A percentile compares a stretch with the other conserved stretches of the same genome.
These are phyloP conservation scores for Menura novaehollandiae DNA, from an alignment of 2,113 vertebrate species.

Conservation along the genomic window DNA sequence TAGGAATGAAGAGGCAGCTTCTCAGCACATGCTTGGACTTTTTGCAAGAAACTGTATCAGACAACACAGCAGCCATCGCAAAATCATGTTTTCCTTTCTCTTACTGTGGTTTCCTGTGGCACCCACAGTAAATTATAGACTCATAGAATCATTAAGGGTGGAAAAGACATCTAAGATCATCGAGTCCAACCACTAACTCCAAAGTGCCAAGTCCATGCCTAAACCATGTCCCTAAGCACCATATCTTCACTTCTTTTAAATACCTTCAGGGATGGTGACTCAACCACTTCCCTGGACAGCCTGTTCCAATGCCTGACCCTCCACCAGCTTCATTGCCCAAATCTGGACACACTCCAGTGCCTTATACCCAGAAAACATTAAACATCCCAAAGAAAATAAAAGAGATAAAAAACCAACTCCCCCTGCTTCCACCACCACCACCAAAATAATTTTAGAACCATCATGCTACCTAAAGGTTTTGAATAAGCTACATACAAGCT, in stretches of 20 bases:
- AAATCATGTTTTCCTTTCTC: not conserved
- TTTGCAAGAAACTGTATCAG: not conserved
- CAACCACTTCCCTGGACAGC: not conserved
- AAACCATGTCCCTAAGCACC: not conserved
- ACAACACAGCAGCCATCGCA: not conserved
- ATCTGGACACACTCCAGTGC: not conserved
- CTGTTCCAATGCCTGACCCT: not conserved
- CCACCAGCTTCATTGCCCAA: not conserved
- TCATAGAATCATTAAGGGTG: not conserved
- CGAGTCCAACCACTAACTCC: not conserved
- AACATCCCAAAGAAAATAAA: not conserved
- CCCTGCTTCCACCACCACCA: not conserved
- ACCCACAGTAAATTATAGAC: not conserved
- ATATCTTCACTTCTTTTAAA: not conserved
- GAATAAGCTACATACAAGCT: not conserved
- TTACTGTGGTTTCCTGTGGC: not conserved
- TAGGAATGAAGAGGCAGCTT: not conserved
- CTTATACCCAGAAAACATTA: not conserved
- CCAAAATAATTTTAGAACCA: not conserved
- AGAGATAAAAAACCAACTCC: fast-evolving
- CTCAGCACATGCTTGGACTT: not conserved
- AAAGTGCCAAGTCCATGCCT: not conserved
- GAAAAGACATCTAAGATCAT: not conserved
- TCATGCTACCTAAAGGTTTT: not conserved
- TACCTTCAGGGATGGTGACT: not conserved